phyloP scores from a whole-genome alignment of 2,113 vertebrate genomes.

The Xyliphius kryptos region DNA sequence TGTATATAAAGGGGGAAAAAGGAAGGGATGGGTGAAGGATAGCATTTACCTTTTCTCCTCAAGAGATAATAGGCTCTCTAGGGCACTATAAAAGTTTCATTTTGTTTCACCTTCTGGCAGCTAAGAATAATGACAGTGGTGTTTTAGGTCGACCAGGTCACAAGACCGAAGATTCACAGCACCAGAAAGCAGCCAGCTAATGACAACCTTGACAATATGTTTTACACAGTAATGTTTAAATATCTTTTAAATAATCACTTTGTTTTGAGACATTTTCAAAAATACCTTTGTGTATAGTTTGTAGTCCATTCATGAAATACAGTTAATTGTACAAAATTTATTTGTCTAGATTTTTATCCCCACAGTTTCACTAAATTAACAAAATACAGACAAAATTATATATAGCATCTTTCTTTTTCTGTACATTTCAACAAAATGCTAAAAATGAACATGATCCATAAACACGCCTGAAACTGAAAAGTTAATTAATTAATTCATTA shows the following conservation, averaged over 20 bases:
- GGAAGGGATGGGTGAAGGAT: conserved; percentile 49
- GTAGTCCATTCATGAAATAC: conserved; percentile 17
- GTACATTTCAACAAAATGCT: no score
- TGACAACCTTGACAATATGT: no score
- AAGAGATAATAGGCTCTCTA: conserved; percentile 46
- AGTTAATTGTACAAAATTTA: neutral
- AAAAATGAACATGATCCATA: no score
- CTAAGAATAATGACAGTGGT: conserved; percentile 42
- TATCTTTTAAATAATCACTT: conserved; percentile 15
- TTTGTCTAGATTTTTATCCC: no score
- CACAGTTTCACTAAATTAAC: no score
- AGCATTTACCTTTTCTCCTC: conserved; percentile 45
- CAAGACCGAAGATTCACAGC: conserved; percentile 35
- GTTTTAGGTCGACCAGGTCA: conserved; percentile 37
- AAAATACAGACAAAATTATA: no score
- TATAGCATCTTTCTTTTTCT: no score
- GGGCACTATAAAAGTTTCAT: conserved; percentile 47
- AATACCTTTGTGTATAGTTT: conserved; percentile 20
- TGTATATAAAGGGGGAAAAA: conserved; percentile 34
- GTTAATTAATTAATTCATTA: no score
- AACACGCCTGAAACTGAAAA: no score
- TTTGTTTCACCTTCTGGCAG: conserved; percentile 43
- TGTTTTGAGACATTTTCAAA: conserved; percentile 24
- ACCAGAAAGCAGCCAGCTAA: conserved; percentile 34
- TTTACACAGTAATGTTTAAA: conserved; percentile 39